Conservation (phyloP, 2,113 vertebrate species). For the Bothrops jararaca region DNA sequence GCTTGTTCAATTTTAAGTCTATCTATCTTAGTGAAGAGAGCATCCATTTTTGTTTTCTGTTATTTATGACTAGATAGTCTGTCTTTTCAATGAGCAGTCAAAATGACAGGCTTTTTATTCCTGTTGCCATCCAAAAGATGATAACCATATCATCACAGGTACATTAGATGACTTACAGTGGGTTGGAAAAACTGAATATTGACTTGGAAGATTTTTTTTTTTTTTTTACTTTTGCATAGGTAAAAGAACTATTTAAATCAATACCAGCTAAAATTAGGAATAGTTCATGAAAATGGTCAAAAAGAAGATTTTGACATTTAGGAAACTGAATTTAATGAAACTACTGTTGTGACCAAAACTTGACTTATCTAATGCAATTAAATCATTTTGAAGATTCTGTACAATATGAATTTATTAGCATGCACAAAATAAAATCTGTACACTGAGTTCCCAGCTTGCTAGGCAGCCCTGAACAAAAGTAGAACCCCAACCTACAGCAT, state of each 20-base stretch:
- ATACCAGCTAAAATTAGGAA: not conserved
- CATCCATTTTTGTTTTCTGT: too few species aligned
- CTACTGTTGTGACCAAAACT: not conserved
- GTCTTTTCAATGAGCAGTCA: too few species aligned
- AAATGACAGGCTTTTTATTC: too few species aligned
- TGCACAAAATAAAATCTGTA: not conserved
- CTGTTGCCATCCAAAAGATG: too few species aligned
- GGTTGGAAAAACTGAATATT: too few species aligned
- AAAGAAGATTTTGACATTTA: too few species aligned
- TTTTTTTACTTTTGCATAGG: not conserved
- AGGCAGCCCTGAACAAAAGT: not conserved
- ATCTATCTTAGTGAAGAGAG: too few species aligned
- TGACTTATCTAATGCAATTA: not conserved
- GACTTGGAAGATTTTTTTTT: too few species aligned
- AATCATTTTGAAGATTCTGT: not conserved
- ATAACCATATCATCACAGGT: too few species aligned
- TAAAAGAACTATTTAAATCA: not conserved
- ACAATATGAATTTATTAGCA: not conserved
- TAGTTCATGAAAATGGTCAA: not conserved
- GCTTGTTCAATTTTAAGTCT: too few species aligned
- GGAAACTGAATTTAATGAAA: not conserved
- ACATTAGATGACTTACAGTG: too few species aligned
- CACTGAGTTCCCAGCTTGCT: not conserved
- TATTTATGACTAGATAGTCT: too few species aligned
- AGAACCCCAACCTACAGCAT: not conserved